Evolutionary conservation across 2,113 vertebrate species (phyloP).

Genomic region (Brienomyrus longianalis): DNA sequence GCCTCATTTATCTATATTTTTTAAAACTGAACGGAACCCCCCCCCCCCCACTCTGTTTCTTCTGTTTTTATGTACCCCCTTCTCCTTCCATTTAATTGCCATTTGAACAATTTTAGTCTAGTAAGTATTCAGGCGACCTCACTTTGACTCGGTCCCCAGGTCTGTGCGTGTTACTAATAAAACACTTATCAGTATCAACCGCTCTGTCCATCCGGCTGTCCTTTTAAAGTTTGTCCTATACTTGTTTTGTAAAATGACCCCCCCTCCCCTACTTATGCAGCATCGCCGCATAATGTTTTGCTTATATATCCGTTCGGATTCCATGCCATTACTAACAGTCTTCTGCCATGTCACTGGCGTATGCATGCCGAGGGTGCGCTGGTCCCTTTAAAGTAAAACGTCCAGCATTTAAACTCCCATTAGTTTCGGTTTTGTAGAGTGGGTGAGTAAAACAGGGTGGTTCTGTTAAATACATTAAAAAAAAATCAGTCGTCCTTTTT

Average conservation of each 20-base stretch:
- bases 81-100: conserved; percentile 50
- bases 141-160: conserved; percentile 55
- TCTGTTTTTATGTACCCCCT: conserved; percentile 40
- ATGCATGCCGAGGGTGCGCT: background rate
- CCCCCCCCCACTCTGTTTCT: conserved; percentile 30
- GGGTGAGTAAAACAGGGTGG: background rate
- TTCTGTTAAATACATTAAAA: background rate
- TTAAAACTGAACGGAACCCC: conserved; percentile 14
- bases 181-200: conserved; percentile 63
- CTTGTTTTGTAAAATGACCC: background rate
- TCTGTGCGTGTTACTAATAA: conserved; percentile 66
- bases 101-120: conserved; percentile 54
- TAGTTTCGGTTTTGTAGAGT: background rate
- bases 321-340: conserved; percentile 1
- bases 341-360: background rate
- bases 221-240: background rate
- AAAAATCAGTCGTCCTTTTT: background rate
- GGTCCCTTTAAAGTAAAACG: background rate
- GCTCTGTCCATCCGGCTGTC: conserved; percentile 24
- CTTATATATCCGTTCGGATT: background rate
- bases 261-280: background rate
- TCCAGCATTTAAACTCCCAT: background rate
- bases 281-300: background rate
- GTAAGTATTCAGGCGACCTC: conserved; percentile 56
- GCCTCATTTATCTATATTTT: conserved; percentile 43